These are phyloP conservation scores for Trichogramma evanescens DNA, from an alignment of 2,888 invertebrate genomes.

Conservation along the genomic window DNA sequence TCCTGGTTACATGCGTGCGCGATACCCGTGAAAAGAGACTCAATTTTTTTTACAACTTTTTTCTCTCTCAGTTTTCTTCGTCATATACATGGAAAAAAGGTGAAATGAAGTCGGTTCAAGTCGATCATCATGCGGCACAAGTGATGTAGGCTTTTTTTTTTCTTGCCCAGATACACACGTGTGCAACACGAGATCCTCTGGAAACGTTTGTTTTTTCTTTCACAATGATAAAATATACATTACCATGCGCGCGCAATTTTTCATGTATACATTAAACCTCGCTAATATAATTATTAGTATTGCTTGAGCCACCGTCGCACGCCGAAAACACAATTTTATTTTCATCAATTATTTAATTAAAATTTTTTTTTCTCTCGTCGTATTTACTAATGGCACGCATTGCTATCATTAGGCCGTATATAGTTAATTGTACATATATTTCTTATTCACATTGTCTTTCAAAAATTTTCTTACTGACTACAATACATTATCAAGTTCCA, in stretches of 20 bases:
- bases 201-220: neutral
- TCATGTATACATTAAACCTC: neutral
- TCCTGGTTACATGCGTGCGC: neutral
- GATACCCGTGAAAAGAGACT: constrained; percentile 3
- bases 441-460: neutral
- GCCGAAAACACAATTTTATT: neutral
- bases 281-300: constrained; percentile 16
- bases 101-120: constrained; percentile 15
- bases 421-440: constrained; percentile 11
- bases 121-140: neutral
- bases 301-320: constrained; percentile 16
- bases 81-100: constrained; percentile 9
- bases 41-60: neutral
- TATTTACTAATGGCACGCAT: constrained; percentile 12
- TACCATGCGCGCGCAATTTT: neutral
- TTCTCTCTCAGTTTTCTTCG: constrained; percentile 3
- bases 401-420: constrained; percentile 22
- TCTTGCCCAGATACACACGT: too few relatives aligned
- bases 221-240: constrained; percentile 21
- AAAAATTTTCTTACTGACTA: too few relatives aligned
- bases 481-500: too few relatives aligned
- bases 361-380: too few relatives aligned
- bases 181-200: too few relatives aligned
- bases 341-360: too few relatives aligned
- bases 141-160: too few relatives aligned